Evolutionary conservation across 2,888 invertebrate genomes (phyloP), one percentile per base, ranked within the genome.

Genomic region (Agonopterix subpropinquella): DNA sequence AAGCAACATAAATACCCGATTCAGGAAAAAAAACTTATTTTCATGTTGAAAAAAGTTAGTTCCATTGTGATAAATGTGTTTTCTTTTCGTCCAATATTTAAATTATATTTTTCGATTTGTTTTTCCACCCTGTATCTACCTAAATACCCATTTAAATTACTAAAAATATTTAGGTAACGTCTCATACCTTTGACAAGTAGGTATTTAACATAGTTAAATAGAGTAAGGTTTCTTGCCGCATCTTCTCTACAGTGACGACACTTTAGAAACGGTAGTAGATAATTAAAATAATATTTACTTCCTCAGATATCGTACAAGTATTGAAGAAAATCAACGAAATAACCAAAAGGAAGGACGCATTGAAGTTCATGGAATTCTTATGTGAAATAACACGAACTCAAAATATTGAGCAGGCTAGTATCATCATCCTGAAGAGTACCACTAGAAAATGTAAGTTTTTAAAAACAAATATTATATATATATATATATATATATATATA

Each of bases 271-370:
- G 10, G n/a, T 39, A 7, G n/a, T 11, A 39, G 10, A 2, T 39
- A 4, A 4, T 4, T 39, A 11, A 10, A 39, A n/a, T 11, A 39
- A n/a, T 39, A 39, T 7, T 39, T 39, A n/a, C 10, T 10, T 39
- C 11, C 11, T 39, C 70, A 77, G 80, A 71, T 11, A 47, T 80
- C 7, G 57, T 78, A 0, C 46, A 52, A 0, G 54, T 69, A 0
- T 56, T 83, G 10, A 64, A 72, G 18, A 59, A 55, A 4, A 61
- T 82, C 0, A 80, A 79, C 49, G 67, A 61, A 8, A 65, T 76
- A 2, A 67, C 76, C 0, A 76, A 72, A 43, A 58, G 58, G 2
- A 64, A 65, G 0, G 80, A 84, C 28, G 64, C 80, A 0, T 54
- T 84, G 0, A 61, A 57, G 18, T 70, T 80, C 53, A 47, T 84